phyloP scores from a whole-genome alignment of 2,113 vertebrate genomes.

The Myotis lucifugus region DNA sequence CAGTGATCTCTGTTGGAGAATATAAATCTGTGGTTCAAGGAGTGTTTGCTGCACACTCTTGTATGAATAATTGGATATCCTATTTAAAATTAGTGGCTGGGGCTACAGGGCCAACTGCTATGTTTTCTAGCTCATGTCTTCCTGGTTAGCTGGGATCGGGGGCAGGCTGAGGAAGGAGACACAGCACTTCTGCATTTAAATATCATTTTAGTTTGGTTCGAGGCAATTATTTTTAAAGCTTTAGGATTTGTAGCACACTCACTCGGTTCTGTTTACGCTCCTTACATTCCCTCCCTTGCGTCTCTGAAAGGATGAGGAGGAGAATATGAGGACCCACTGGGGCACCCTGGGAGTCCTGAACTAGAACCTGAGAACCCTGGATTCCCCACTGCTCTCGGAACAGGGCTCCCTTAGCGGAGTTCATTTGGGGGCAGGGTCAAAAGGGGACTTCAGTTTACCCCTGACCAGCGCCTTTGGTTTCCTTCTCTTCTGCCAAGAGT shows the following conservation, averaged over 20 bases:
- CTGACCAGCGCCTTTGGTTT: not conserved
- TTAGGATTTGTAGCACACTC: not conserved
- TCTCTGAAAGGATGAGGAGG: not conserved
- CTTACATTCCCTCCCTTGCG: not conserved
- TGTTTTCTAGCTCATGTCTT: slow-evolving; percentile 16
- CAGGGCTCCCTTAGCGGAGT: not conserved
- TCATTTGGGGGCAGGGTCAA: not conserved
- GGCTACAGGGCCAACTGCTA: not conserved
- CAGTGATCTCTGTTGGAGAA: slow-evolving; percentile 66
- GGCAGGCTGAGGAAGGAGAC: slow-evolving; percentile 23
- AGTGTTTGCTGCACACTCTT: not conserved
- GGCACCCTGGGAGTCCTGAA: not conserved
- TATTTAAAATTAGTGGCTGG: slow-evolving; percentile 48
- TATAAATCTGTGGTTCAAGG: slow-evolving; percentile 43
- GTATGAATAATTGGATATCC: slow-evolving; percentile 60
- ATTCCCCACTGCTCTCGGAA: not conserved
- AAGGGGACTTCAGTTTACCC: not conserved
- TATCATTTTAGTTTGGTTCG: slow-evolving; percentile 20
- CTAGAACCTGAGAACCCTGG: not conserved
- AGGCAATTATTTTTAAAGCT: not conserved
- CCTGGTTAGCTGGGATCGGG: not conserved
- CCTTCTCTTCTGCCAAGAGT: not conserved
- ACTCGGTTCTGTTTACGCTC: not conserved
- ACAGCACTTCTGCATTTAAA: not conserved
- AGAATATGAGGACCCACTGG: not conserved